Percentiles rank a stretch among this genome's conserved stretches.
These are phyloP conservation scores for Boleophthalmus pectinirostris DNA, from an alignment of 2,113 vertebrate genomes.

Conservation along the genomic window DNA sequence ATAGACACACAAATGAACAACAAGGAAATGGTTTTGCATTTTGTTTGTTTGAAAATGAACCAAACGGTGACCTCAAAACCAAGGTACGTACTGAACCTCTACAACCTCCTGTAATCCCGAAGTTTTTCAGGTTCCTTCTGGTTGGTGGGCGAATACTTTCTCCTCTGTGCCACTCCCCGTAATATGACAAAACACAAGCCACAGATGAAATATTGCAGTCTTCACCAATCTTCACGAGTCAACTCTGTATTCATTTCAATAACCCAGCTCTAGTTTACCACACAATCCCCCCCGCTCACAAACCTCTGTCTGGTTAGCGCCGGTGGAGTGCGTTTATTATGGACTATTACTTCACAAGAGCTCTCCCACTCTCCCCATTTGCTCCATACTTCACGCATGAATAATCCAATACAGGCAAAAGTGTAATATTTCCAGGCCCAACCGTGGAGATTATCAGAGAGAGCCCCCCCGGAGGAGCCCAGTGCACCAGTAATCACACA, in stretches of 20 bases:
- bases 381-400: conserved; percentile 63
- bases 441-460: conserved; percentile 38
- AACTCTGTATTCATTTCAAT: not conserved
- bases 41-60: too few species aligned
- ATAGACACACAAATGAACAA: too few species aligned
- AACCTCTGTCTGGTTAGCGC: conserved; percentile 3
- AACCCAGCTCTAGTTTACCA: not conserved
- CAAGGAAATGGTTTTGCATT: too few species aligned
- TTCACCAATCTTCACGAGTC: not conserved
- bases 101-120: not conserved
- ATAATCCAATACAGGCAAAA: conserved; percentile 68
- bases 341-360: conserved; percentile 65
- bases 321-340: conserved; percentile 23
- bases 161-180: not conserved
- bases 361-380: conserved; percentile 64
- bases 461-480: conserved; percentile 42
- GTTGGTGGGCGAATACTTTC: not conserved
- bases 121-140: not conserved
- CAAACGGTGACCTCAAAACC: too few species aligned
- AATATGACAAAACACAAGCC: not conserved
- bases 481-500: conserved; percentile 68
- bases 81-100: too few species aligned
- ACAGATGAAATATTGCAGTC: not conserved
- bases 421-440: conserved; percentile 60
- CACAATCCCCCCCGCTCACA: not conserved